phyloP scores from a whole-genome alignment of 1,140 invertebrate genomes.

The Drosophila biarmipes region DNA sequence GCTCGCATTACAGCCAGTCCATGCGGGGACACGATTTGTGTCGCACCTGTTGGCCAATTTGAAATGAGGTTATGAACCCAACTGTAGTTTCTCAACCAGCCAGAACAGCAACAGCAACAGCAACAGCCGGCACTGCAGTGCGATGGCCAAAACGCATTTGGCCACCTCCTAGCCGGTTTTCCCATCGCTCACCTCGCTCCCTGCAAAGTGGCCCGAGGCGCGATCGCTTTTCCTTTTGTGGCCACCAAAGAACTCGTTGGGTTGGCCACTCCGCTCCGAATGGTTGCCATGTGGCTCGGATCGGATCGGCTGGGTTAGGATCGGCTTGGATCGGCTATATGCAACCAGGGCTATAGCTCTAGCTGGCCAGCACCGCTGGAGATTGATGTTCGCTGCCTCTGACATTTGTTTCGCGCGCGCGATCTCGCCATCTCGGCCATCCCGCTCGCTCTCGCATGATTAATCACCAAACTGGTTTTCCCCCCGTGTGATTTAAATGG shows the following conservation, averaged over 20 bases:
- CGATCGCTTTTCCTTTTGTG: slow-evolving; percentile 75
- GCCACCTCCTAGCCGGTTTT: slow-evolving; percentile 70
- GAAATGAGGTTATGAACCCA: slow-evolving; percentile 81
- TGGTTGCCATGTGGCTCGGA: slow-evolving; percentile 49
- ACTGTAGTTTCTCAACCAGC: slow-evolving; percentile 66
- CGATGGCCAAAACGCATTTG: slow-evolving; percentile 58
- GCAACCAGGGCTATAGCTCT: slow-evolving; percentile 8
- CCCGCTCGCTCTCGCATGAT: slow-evolving; percentile 53
- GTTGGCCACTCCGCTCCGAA: slow-evolving; percentile 8
- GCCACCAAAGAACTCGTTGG: slow-evolving; percentile 79
- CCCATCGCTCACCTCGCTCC: slow-evolving; percentile 35
- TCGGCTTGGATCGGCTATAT: slow-evolving; percentile 15
- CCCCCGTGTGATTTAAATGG: slow-evolving; percentile 76
- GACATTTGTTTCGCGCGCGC: slow-evolving; percentile 79
- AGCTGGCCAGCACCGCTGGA: slow-evolving; percentile 58
- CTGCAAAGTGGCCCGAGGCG: slow-evolving; percentile 24
- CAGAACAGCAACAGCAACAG: slow-evolving; percentile 42
- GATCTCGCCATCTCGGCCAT: slow-evolving; percentile 30
- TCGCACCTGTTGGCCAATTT: slow-evolving; percentile 80
- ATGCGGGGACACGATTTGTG: slow-evolving; percentile 52
- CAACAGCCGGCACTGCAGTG: slow-evolving; percentile 17
- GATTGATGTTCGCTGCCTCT: slow-evolving; percentile 81
- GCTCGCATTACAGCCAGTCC: slow-evolving; percentile 36
- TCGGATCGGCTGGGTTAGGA: slow-evolving; percentile 21
- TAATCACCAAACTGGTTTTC: slow-evolving; percentile 59